A percentile compares a stretch with the other conserved stretches of the same genome.
Evolutionary conservation across 2,797 vertebrate genomes (phyloP).

Genomic region (Carapus acus): DNA sequence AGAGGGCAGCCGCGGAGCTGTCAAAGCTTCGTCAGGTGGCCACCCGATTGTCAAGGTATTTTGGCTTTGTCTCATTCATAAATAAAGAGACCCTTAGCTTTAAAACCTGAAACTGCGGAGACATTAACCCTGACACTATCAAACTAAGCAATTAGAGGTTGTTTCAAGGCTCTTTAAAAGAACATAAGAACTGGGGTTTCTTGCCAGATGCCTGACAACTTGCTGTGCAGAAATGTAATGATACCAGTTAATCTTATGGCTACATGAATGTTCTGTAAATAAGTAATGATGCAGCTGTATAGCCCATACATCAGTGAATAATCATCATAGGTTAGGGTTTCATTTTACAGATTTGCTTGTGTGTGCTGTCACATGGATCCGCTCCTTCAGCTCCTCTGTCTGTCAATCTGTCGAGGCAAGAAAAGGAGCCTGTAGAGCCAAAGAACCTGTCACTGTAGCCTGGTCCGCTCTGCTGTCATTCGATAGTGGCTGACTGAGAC

Average conservation of each 20-base stretch:
- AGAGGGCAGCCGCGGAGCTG: conserved; percentile 94
- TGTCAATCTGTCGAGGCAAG: conserved; percentile 36
- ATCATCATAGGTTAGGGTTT: conserved; percentile 21
- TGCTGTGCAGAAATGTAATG: background rate
- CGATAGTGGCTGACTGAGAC: conserved; percentile 51
- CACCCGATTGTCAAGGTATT: conserved; percentile 97
- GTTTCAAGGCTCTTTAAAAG: conserved; percentile 14
- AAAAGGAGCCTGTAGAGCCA: conserved; percentile 16
- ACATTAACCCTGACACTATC: no score
- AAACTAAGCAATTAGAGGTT: no score
- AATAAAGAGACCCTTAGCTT: background rate
- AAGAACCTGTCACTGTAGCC: conserved; percentile 29
- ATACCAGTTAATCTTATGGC: background rate
- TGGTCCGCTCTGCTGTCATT: conserved; percentile 59
- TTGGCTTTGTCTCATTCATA: background rate
- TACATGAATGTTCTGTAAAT: conserved; percentile 1
- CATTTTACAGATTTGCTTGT: conserved; percentile 29
- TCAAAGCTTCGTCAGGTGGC: conserved; percentile 91
- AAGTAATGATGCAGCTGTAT: background rate
- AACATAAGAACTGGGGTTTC: conserved; percentile 1
- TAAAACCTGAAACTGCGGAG: background rate
- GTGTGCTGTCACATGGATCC: conserved; percentile 24
- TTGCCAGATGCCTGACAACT: background rate
- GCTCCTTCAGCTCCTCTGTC: conserved; percentile 13
- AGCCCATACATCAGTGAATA: conserved; percentile 13